Evolutionary conservation across 2,888 invertebrate genomes (phyloP).

Genomic region (Flabesymbios commensalis): DNA sequence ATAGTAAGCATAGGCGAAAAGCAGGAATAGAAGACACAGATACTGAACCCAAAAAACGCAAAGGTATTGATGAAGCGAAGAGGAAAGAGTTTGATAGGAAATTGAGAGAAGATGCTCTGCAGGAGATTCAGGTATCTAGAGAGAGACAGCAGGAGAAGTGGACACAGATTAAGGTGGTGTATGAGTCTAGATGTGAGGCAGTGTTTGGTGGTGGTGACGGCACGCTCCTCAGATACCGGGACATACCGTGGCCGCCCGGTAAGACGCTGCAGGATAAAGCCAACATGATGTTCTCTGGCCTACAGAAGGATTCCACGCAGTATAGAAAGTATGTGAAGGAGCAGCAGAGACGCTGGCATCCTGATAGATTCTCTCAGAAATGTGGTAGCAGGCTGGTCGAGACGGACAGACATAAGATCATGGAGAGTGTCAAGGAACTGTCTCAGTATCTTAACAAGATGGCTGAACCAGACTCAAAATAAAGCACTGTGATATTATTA

Average conservation of each 20-base stretch:
- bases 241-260: conserved; percentile 49
- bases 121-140: neutral
- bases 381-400: conserved; percentile 40
- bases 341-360: conserved; percentile 56
- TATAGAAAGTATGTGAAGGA: conserved; percentile 45
- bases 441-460: conserved; percentile 47
- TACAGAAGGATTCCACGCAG: conserved; percentile 29
- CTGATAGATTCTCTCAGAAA: conserved; percentile 54
- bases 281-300: conserved; percentile 43
- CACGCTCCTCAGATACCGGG: conserved; percentile 33
- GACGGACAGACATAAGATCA: conserved; percentile 39
- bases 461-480: no score
- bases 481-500: no score
- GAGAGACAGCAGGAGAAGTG: neutral
- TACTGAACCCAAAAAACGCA: neutral
- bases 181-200: conserved; percentile 11
- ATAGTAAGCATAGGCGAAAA: conserved; percentile 26
- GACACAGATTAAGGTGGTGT: conserved; percentile 7
- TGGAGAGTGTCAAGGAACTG: conserved; percentile 48
- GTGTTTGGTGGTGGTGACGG: neutral
- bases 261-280: conserved; percentile 8
- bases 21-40: conserved; percentile 21
- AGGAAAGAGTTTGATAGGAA: conserved; percentile 8
- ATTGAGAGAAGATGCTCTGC: neutral
- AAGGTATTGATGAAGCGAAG: conserved; percentile 24